Base-by-base conservation (phyloP, 1,140 invertebrate genomes). In the Diploscapter pachys region DNA sequence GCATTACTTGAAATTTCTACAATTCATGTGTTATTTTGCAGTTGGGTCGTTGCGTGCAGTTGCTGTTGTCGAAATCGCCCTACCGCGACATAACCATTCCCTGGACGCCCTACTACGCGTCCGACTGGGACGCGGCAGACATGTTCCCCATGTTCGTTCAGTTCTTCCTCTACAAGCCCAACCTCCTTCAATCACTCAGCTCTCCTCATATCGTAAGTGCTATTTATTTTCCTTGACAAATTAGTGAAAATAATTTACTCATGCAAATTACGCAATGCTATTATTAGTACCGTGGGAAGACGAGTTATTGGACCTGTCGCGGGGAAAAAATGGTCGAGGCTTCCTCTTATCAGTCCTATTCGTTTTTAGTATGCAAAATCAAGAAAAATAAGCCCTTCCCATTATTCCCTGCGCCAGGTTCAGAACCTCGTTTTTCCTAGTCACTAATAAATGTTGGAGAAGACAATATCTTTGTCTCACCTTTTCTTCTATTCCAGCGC, bases 41-140 rank as follows among this genome's bases (percentile, higher is more conserved):
- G 82, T 74, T 85, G 49, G 83, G 83, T 52, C 78, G 79, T 11
- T 72, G 78, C 63, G 71, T 85, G 9, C 83, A 85, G 63, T 59
- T 81, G 8, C 76, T 85, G 6, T 70, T 80, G 4, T 81, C 84
- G 8, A 79, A 76, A 31, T 75, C 76, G 9, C 83, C 83, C 48
- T 85, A 85, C 65, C 73, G 82, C 52, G 83, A 85, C 50, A 74
- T 85, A 55, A 53, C 83, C 6, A 78, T 85, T 72, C 83, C 80
- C 51, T 75, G 78, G 76, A 54, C 81, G 53, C 81, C 81, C 11
- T 80, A 75, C 75, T 82, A 80, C 68, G 82, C 82, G 5, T 63
- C 78, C 48, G 83, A 85, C 63, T 85, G 81, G 81, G 83, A 85
- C 62, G 84, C 76, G 4, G 81, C 67, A 52, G 84, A 85, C 72